These are phyloP conservation scores for Falcaria lacertinaria DNA, from an alignment of 2,888 invertebrate species.

Conservation along the genomic window DNA sequence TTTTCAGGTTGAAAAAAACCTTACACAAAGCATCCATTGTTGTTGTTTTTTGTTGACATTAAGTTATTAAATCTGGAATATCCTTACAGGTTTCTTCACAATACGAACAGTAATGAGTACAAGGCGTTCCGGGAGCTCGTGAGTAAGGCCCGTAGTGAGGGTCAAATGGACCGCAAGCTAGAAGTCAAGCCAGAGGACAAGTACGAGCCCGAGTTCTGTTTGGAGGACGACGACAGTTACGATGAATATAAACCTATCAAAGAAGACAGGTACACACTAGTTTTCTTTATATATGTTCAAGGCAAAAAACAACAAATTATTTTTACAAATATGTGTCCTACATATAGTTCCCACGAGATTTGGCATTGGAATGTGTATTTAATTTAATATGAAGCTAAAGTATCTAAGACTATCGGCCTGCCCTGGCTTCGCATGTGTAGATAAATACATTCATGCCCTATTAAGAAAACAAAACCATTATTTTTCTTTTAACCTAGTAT, in stretches of 20 bases:
- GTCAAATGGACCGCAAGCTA: conserved; percentile 36
- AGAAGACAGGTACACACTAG: conserved; percentile 50
- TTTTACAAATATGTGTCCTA: too few relatives aligned
- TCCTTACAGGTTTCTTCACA: conserved; percentile 73
- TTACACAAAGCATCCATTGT: conserved; percentile 42
- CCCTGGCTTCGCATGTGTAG: too few relatives aligned
- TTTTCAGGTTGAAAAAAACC: conserved; percentile 49
- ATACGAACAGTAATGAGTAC: conserved; percentile 65
- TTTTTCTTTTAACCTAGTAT: too few relatives aligned
- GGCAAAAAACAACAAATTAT: too few relatives aligned
- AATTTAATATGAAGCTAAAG: too few relatives aligned
- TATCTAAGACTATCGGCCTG: too few relatives aligned
- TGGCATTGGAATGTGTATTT: too few relatives aligned
- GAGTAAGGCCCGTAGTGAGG: conserved; percentile 42
- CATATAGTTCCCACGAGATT: too few relatives aligned
- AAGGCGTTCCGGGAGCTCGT: conserved; percentile 69
- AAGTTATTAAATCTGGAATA: conserved; percentile 23
- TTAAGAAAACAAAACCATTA: too few relatives aligned
- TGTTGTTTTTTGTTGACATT: conserved; percentile 30
- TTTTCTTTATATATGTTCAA: too few relatives aligned
- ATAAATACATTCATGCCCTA: too few relatives aligned
- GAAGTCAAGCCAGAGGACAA: conserved; percentile 71
- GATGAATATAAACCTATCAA: conserved; percentile 50
- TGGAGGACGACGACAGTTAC: conserved; percentile 71
- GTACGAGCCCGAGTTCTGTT: conserved; percentile 73